Evolutionary conservation across 2,888 invertebrate genomes (phyloP), one percentile per base, ranked within the genome.

Genomic region (Drosophila stalkeri): DNA sequence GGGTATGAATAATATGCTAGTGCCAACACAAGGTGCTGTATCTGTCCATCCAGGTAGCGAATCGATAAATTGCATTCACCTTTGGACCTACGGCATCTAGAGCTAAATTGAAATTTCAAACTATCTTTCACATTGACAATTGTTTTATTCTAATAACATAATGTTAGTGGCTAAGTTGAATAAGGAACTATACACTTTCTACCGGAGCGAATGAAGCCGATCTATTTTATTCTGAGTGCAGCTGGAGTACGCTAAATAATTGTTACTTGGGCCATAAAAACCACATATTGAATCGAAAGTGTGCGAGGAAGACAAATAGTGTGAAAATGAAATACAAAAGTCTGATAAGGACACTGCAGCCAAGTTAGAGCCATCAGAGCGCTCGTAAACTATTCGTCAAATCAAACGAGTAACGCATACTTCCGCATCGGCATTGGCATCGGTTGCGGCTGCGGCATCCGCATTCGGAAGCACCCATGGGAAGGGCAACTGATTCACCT

Each of bases 341-440:
- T 4, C 0, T 12, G 39, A 18, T 12, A 33, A 18, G 20, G 33
- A 51, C n/a, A 31, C n/a, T 46, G 51, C 23, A 35, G 47, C 54
- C 44, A 43, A 47, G 31, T 49, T 55, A 44, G 60, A 46, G 47
- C 9, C 47, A 5, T 16, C 18, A n/a, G 23, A 27, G 49, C 14
- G 33, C 33, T 54, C 27, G 23, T 62, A 37, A 65, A 39, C 39
- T 51, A 64, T 64, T 56, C 80, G 77, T 80, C 72, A 78, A 82
- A 85, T 90, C 82, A 81, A 81, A 76, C 61, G 66, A 79, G 76
- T 76, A 85, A 77, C 62, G 89, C 91, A 82, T 87, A 87, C 89
- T 91, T 91, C 89, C 91, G 91, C 74, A 70, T 63, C 51, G 18
- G 33, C 18, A 47, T 44, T 20, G 43, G 18, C 18, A 18, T 1